Percentiles rank a stretch among this genome's conserved stretches.
phyloP scores from a whole-genome alignment of 2,888 invertebrate genomes.

The Lepidocyrtinus sp. region DNA sequence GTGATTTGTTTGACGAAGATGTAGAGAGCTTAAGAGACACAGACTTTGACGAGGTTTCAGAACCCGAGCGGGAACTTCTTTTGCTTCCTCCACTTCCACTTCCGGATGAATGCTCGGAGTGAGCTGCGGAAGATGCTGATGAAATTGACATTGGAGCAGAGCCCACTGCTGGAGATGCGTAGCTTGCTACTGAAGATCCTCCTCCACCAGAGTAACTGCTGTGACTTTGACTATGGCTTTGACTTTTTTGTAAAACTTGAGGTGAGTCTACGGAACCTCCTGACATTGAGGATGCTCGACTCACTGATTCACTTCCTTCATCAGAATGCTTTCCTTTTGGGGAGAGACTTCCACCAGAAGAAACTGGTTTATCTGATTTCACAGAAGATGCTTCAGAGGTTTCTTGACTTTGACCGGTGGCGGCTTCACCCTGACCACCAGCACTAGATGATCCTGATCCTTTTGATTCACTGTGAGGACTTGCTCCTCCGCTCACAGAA shows the following conservation, averaged over 20 bases:
- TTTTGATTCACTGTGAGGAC: conserved; percentile 43
- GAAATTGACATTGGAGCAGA: conserved; percentile 58
- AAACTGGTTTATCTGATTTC: conserved; percentile 45
- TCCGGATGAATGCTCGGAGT: conserved; percentile 52
- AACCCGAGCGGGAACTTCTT: conserved; percentile 59
- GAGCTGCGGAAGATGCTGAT: conserved; percentile 39
- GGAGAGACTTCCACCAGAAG: conserved; percentile 47
- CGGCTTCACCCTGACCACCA: conserved; percentile 22
- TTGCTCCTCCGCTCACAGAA: conserved; percentile 38
- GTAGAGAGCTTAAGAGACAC: conserved; percentile 49
- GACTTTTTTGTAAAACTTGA: conserved; percentile 45
- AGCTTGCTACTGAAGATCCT: conserved; percentile 31
- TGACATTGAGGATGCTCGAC: conserved; percentile 52
- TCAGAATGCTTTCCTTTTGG: conserved; percentile 54
- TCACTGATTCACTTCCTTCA: conserved; percentile 58
- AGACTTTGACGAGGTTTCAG: conserved; percentile 58
- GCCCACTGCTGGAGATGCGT: conserved; percentile 53
- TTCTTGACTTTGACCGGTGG: conserved; percentile 49
- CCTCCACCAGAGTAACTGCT: conserved; percentile 47
- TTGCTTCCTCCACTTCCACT: conserved; percentile 39
- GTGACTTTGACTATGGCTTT: conserved; percentile 43
- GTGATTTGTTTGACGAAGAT: conserved; percentile 37
- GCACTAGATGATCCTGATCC: conserved; percentile 23
- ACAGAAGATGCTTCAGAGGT: conserved; percentile 56
- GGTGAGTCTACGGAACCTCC: conserved; percentile 61